These are phyloP conservation scores for Penaeus vannamei DNA, from an alignment of 1,140 invertebrate species.

Conservation along the genomic window DNA sequence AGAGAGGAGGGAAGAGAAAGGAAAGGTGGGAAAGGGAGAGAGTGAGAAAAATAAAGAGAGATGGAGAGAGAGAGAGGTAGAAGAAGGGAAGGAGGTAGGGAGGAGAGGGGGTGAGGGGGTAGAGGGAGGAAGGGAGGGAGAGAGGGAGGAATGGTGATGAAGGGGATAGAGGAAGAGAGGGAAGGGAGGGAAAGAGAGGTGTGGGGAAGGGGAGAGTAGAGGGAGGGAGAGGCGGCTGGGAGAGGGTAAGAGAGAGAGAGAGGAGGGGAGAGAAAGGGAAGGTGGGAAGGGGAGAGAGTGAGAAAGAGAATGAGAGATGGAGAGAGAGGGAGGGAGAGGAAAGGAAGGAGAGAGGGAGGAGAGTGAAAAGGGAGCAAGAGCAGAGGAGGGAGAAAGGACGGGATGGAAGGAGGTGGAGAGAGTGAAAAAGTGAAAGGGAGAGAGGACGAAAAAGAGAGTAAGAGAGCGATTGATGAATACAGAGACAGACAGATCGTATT, in stretches of 20 bases:
- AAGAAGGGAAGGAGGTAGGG: neutral
- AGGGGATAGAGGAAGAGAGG: slow-evolving; percentile 39
- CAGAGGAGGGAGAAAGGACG: neutral
- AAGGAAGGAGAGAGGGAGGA: neutral
- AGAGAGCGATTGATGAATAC: neutral
- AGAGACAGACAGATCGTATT: slow-evolving; percentile 19
- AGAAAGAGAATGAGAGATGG: neutral
- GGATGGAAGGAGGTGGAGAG: neutral
- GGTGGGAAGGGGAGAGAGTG: neutral
- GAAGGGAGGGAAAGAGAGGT: neutral
- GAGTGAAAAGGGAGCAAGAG: neutral
- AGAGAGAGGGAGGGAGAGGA: neutral
- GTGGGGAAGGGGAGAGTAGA: too few relatives aligned
- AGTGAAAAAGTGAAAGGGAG: neutral
- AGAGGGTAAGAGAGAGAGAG: slow-evolving; percentile 45
- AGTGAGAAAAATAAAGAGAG: neutral
- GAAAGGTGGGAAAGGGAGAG: neutral
- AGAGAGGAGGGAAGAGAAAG: slow-evolving; percentile 25
- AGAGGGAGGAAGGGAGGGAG: too few relatives aligned
- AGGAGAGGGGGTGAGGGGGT: neutral
- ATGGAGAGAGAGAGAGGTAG: too few relatives aligned
- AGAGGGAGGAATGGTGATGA: too few relatives aligned
- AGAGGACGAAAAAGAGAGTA: neutral
- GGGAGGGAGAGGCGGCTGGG: neutral
- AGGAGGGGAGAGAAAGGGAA: slow-evolving; percentile 62